Evolutionary conservation across 2,888 invertebrate genomes (phyloP).

Genomic region (Zelleria hepariella): DNA sequence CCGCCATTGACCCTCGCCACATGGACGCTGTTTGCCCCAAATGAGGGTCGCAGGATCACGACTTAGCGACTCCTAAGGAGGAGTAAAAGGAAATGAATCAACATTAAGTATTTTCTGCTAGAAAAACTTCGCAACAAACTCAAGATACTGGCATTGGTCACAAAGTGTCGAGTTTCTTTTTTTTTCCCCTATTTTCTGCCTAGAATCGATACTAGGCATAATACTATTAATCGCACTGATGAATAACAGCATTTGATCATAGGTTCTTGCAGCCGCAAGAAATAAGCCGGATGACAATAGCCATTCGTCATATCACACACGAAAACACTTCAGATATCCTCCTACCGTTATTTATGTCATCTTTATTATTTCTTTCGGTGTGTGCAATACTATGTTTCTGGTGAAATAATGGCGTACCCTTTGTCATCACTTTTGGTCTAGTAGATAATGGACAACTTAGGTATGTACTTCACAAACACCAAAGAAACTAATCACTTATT

Average conservation of each 20-base stretch:
- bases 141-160: background rate
- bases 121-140: slow-evolving; percentile 13
- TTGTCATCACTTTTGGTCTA: too few relatives aligned
- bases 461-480: too few relatives aligned
- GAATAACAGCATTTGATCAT: background rate
- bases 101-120: slow-evolving; percentile 22
- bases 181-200: background rate
- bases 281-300: background rate
- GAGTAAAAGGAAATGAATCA: slow-evolving; percentile 22
- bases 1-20: slow-evolving; percentile 20
- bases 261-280: background rate
- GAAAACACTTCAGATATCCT: background rate
- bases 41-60: background rate
- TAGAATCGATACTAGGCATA: background rate
- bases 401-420: too few relatives aligned
- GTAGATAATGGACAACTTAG: too few relatives aligned
- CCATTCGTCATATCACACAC: background rate
- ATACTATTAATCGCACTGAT: too few relatives aligned
- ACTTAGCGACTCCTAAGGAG: slow-evolving; percentile 12
- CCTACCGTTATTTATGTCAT: background rate
- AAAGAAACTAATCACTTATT: too few relatives aligned
- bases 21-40: background rate
- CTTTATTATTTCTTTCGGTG: background rate
- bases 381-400: background rate
- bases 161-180: background rate